Base-by-base conservation (phyloP, 2,888 invertebrate species). In the Archips crataeganus region DNA sequence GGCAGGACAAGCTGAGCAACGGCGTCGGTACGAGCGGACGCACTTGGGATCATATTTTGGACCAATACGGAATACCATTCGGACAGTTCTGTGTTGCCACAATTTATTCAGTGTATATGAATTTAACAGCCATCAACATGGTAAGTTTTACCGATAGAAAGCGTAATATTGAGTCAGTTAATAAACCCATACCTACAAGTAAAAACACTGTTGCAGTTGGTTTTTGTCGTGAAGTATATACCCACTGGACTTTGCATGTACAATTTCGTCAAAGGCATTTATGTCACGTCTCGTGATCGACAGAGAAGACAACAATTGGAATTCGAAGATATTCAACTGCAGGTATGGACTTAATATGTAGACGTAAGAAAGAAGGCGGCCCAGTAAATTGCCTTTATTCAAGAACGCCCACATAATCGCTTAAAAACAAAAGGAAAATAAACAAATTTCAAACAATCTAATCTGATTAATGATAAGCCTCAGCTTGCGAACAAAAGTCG, bases 261-360 rank as follows among this genome's bases (percentile, higher is more conserved):
- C 81, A 89, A 84, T 79, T 84, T 88, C 71, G 75, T 91, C 62
- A 90, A 84, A 75, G 85, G 81, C 71, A 80, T 88, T 65, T 89
- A 88, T 78, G 76, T 78, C 57, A 81, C 82, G n/a, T 89, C 89
- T 15, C 84, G 85, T 15, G 86, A 91, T 74, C 81, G 87, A 68
- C 82, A 88, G 75, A 87, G 83, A 75, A 78, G 79, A 67, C 90
- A 89, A 76, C 84, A 87, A 81, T 83, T 79, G 15, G 89, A 93
- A 79, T 79, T 91, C 62, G 91, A 92, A 76, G 93, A 93, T 57
- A 85, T 93, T 77, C 84, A 89, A 75, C 80, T 92, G 54, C 91
- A 93, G 90, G 93, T 93, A 75, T 8, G 47, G 2, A n/a, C 13
- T 6, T 67, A 32, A 23, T 23, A 23, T 23, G 23, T 23, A 23